Conservation (phyloP, 2,113 vertebrate species). For the Kryptolebias marmoratus region DNA sequence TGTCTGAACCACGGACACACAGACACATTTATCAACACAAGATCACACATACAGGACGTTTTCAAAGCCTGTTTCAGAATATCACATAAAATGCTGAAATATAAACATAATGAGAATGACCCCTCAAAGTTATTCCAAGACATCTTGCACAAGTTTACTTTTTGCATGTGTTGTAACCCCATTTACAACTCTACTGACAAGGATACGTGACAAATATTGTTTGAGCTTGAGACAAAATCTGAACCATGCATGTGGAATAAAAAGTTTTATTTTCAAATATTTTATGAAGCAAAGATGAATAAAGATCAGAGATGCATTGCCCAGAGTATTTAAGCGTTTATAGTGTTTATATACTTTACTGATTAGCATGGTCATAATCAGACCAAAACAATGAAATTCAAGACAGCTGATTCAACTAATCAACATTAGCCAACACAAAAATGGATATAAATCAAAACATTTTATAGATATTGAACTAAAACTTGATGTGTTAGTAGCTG, state of each 20-base stretch:
- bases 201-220: too few relatives aligned
- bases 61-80: conserved; percentile 5
- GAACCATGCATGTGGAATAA: not conserved
- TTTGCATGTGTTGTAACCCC: conserved; percentile 3
- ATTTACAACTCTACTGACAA: too few relatives aligned
- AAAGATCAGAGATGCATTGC: not conserved
- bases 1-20: not conserved
- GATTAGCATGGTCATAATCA: too few relatives aligned
- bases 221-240: conserved; percentile 1
- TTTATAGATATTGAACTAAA: too few relatives aligned
- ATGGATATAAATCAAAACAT: too few relatives aligned
- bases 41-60: conserved; percentile 4
- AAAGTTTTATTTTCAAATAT: not conserved
- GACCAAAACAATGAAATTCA: too few relatives aligned
- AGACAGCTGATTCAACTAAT: too few relatives aligned
- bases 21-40: not conserved
- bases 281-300: not conserved
- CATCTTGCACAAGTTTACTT: conserved; percentile 22
- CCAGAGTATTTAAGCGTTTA: not conserved
- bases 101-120: too few relatives aligned
- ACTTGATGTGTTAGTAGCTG: too few relatives aligned
- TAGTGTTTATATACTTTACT: not conserved
- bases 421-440: too few relatives aligned
- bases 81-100: not conserved
- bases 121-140: conserved; percentile 22